phyloP scores from a whole-genome alignment of 2,113 vertebrate genomes.

The Sprattus sprattus region DNA sequence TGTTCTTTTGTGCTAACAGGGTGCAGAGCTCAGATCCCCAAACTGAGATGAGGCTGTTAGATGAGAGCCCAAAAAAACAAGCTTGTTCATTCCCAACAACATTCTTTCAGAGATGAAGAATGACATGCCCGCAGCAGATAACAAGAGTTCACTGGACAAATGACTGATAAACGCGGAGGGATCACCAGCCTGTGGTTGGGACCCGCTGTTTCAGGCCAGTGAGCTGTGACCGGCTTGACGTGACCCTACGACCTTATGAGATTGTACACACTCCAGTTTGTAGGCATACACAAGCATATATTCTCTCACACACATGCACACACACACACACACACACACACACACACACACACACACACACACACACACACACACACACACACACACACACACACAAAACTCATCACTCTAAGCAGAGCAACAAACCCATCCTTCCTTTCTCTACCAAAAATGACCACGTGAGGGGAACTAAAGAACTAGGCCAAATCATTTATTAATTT shows the following conservation, averaged over 20 bases:
- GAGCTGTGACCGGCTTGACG: background rate
- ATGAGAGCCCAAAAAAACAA: background rate
- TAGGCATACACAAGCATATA: background rate
- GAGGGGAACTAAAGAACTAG: constrained; percentile 40
- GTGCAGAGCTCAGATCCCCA: background rate
- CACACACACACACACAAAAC: background rate
- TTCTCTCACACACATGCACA: background rate
- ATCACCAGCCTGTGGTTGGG: background rate
- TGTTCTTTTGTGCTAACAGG: background rate
- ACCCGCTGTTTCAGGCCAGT: background rate
- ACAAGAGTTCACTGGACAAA: background rate
- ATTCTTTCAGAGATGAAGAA: background rate
- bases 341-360: background rate
- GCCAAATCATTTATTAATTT: constrained; percentile 47
- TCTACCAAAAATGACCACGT: background rate
- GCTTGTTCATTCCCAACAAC: background rate
- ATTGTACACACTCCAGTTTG: background rate
- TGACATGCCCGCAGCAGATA: background rate
- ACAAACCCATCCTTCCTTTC: background rate
- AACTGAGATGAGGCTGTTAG: background rate
- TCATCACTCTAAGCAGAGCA: background rate
- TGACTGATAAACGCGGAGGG: background rate
- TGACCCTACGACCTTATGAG: background rate
- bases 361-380: background rate
- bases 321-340: background rate